Percentiles rank a stretch among this genome's conserved stretches.
Conservation (phyloP, 2,888 invertebrate species). For the Lepidonotus clava region DNA sequence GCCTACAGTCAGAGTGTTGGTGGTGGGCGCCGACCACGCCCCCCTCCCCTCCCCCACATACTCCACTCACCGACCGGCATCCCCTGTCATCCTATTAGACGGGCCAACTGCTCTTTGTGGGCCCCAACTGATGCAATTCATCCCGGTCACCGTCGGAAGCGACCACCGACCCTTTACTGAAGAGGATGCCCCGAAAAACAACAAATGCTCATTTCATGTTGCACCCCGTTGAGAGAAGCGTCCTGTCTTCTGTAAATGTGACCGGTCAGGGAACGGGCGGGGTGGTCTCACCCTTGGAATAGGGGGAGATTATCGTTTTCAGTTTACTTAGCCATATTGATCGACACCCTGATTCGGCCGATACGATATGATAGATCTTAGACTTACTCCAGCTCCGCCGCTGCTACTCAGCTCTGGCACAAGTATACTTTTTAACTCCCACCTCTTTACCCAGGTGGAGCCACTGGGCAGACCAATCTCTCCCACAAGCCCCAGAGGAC, state of each 20-base stretch:
- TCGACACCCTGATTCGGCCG: slow-evolving; percentile 24
- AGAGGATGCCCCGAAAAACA: neutral
- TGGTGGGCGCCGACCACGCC: no score
- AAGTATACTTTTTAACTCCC: neutral
- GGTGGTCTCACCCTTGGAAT: neutral
- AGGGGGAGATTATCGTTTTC: slow-evolving; percentile 13
- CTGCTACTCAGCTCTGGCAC: neutral
- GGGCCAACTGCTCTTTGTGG: neutral
- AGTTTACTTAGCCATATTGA: slow-evolving; percentile 28
- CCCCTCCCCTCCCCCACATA: no score
- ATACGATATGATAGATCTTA: slow-evolving; percentile 44
- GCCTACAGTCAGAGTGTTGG: neutral
- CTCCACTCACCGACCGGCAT: neutral
- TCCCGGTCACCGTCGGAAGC: neutral
- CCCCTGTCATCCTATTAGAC: slow-evolving; percentile 39
- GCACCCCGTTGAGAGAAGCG: neutral
- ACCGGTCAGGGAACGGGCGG: no score
- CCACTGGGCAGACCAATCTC: neutral
- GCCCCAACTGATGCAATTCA: slow-evolving; percentile 10
- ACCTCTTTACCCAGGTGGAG: slow-evolving; percentile 6
- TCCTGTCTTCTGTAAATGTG: neutral
- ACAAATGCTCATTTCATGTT: slow-evolving; percentile 43
- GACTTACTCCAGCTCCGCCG: neutral
- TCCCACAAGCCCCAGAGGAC: no score
- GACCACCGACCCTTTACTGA: neutral